Evolutionary conservation across 2,113 vertebrate species (phyloP).

Genomic region (Zapus hudsonius): DNA sequence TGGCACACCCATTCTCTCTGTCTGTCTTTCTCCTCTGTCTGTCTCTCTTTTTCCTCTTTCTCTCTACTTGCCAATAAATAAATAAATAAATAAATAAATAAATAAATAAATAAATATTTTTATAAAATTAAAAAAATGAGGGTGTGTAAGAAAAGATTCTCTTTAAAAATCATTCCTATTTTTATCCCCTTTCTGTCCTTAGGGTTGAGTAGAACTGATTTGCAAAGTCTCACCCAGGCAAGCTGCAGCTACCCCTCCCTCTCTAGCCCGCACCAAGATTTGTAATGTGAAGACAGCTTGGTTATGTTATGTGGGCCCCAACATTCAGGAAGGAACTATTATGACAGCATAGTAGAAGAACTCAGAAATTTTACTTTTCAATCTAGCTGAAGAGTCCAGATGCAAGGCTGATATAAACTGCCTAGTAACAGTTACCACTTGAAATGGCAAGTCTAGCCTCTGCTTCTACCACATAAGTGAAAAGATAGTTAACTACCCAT

Average conservation of each 20-base stretch:
- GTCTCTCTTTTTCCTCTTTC: no score
- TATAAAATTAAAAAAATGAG: no score
- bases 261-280: not conserved
- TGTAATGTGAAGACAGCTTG: not conserved
- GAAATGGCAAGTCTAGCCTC: not conserved
- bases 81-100: no score
- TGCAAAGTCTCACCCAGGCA: not conserved
- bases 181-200: not conserved
- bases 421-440: rapidly evolving
- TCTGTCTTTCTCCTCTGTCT: no score
- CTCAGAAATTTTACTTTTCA: not conserved
- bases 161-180: not conserved
- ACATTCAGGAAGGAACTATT: not conserved
- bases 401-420: not conserved
- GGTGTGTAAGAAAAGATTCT: no score
- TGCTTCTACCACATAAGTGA: not conserved
- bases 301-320: no score
- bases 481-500: not conserved
- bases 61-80: no score
- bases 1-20: no score
- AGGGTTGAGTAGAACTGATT: not conserved
- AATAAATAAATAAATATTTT: no score
- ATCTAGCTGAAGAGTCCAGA: not conserved
- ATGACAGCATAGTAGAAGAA: not conserved
- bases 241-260: rapidly evolving